Evolutionary conservation across 2,888 invertebrate genomes (phyloP).

Genomic region (Alviniconcha strummeri): DNA sequence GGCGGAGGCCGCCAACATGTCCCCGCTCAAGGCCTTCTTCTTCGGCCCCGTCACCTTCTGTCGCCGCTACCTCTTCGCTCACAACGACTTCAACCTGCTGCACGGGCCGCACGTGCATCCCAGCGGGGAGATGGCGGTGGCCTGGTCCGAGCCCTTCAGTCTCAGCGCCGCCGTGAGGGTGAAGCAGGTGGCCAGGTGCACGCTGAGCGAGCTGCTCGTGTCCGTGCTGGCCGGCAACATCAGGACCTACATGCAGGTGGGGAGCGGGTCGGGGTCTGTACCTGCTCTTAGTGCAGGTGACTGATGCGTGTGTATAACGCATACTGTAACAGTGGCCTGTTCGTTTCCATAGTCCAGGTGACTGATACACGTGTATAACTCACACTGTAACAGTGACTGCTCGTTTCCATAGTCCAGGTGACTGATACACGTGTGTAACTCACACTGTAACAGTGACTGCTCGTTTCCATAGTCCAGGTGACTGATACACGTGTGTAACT

Average conservation of each 20-base stretch:
- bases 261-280: not conserved
- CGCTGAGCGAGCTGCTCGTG: conserved; percentile 77
- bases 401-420: too few relatives aligned
- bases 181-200: conserved; percentile 77
- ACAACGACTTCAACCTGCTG: conserved; percentile 74
- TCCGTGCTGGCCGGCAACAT: conserved; percentile 76
- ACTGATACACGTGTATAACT: too few relatives aligned
- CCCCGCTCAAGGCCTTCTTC: conserved; percentile 72
- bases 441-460: too few relatives aligned
- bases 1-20: conserved; percentile 39
- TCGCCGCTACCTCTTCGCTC: conserved; percentile 73
- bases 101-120: conserved; percentile 64
- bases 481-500: too few relatives aligned
- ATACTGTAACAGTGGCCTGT: too few relatives aligned
- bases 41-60: conserved; percentile 76
- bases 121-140: conserved; percentile 69
- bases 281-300: too few relatives aligned
- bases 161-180: conserved; percentile 74
- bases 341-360: too few relatives aligned
- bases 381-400: too few relatives aligned
- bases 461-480: too few relatives aligned
- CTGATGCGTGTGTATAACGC: too few relatives aligned
- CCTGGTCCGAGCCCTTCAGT: conserved; percentile 76
- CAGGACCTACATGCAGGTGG: conserved; percentile 74
- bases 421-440: too few relatives aligned